phyloP scores from a whole-genome alignment of 2,113 vertebrate genomes.

The Eonycteris spelaea region DNA sequence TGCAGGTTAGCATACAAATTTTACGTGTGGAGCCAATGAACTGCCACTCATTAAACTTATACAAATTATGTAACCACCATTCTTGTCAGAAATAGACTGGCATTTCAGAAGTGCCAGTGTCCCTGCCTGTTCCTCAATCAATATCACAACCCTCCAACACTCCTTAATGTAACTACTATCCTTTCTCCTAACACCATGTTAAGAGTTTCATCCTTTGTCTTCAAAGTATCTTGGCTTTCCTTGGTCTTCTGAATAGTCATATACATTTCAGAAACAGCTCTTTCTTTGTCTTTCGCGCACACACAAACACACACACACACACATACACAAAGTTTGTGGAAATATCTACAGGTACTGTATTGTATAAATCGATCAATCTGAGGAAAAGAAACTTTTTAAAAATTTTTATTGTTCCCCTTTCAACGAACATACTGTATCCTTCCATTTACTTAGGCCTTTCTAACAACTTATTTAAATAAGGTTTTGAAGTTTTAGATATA shows the following conservation, averaged over 20 bases:
- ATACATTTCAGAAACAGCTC: background rate
- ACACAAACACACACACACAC: background rate
- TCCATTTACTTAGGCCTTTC: background rate
- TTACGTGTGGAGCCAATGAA: background rate
- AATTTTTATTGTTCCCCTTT: background rate
- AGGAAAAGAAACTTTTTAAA: background rate
- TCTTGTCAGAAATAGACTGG: background rate
- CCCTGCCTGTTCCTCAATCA: background rate
- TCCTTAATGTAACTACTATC: background rate
- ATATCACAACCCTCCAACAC: background rate
- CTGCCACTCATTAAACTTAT: background rate
- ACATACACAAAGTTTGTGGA: background rate
- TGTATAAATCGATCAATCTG: background rate
- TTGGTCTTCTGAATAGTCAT: background rate
- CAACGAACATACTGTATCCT: background rate
- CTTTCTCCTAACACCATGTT: background rate
- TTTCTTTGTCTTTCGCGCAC: background rate
- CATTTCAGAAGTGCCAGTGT: background rate
- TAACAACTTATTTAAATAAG: background rate
- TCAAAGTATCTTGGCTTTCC: background rate
- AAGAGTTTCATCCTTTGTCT: background rate
- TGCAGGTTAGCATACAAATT: background rate
- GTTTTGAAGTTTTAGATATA: background rate
- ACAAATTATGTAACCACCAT: background rate
- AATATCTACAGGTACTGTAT: background rate